phyloP scores from a whole-genome alignment of 2,113 vertebrate genomes.

The Platysternon megacephalum region DNA sequence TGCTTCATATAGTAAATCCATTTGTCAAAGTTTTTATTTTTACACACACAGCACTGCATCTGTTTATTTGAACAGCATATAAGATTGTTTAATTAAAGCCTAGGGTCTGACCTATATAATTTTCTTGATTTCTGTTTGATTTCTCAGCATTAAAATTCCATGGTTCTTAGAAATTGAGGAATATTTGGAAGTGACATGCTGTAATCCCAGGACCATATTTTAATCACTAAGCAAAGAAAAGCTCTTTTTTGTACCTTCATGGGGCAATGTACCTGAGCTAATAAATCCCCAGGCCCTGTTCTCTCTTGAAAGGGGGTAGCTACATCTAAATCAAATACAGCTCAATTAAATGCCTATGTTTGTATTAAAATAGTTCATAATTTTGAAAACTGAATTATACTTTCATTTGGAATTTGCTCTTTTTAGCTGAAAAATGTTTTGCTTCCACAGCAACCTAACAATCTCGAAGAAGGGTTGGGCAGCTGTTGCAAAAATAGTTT shows the following conservation, averaged over 20 bases:
- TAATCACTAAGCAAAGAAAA: background rate
- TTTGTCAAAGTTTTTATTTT: background rate
- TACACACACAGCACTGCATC: background rate
- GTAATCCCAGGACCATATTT: background rate
- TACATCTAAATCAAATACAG: background rate
- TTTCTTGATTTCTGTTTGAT: background rate
- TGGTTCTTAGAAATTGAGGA: constrained; percentile 8
- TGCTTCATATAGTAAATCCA: background rate
- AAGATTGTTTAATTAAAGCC: background rate
- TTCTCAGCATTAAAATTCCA: constrained; percentile 17
- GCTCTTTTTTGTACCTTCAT: background rate
- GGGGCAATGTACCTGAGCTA: background rate
- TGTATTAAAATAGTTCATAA: background rate
- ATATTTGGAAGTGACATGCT: background rate
- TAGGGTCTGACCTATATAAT: background rate
- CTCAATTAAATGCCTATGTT: background rate
- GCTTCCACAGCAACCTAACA: background rate
- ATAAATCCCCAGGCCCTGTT: background rate
- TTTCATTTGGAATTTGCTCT: background rate
- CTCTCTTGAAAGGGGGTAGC: background rate
- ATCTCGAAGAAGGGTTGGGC: background rate
- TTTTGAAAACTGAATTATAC: background rate
- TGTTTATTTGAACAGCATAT: background rate
- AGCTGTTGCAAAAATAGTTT: accelerated
- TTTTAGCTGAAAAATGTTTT: background rate